A percentile compares a stretch with the other conserved stretches of the same genome.
These are phyloP conservation scores for Halichoerus grypus DNA, from an alignment of 2,113 vertebrate genomes.

Conservation along the genomic window DNA sequence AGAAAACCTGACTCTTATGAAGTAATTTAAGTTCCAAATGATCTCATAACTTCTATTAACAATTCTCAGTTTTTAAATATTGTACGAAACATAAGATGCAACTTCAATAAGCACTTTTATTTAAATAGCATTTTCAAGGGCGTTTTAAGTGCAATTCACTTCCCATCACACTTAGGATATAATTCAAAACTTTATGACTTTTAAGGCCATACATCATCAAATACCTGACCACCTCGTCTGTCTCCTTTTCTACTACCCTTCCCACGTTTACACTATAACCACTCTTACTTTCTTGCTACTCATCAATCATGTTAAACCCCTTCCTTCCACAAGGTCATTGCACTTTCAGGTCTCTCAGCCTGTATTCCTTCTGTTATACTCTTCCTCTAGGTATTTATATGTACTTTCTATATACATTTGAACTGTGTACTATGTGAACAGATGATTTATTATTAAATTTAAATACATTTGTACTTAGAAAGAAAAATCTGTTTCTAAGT, in stretches of 20 bases:
- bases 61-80: constrained; percentile 29
- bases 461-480: constrained; percentile 32
- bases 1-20: background rate
- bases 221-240: background rate
- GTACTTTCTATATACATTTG: background rate
- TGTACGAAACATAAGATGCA: constrained; percentile 39
- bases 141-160: background rate
- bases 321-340: background rate
- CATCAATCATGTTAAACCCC: background rate
- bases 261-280: background rate
- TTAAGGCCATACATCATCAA: background rate
- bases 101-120: constrained; percentile 41
- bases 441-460: constrained; percentile 6
- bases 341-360: background rate
- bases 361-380: background rate
- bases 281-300: background rate
- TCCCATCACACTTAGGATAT: constrained; percentile 23
- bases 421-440: background rate
- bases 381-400: background rate
- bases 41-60: constrained; percentile 39
- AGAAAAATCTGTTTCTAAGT: background rate
- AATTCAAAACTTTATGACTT: constrained; percentile 33
- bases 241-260: background rate
- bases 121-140: constrained; percentile 53
- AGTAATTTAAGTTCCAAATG: constrained; percentile 53